These are phyloP conservation scores for Eristalis arbustorum DNA, from an alignment of 2,888 invertebrate species.

Conservation along the genomic window DNA sequence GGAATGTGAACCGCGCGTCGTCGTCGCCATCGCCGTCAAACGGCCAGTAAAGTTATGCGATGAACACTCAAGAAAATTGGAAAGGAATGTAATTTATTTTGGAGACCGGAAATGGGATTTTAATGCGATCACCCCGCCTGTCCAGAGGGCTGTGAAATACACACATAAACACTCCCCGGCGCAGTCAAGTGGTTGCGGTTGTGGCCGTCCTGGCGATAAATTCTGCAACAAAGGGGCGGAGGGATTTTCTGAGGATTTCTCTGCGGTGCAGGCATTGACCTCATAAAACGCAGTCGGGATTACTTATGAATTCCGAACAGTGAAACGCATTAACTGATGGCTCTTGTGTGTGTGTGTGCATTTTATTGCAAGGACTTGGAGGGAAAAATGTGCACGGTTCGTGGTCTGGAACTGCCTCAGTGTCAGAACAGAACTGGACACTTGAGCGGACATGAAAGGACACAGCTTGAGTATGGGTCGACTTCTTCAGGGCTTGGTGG, in stretches of 20 bases:
- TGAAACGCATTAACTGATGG: background rate
- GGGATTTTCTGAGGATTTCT: constrained; percentile 43
- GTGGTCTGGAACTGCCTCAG: too few species aligned
- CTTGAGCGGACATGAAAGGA: too few species aligned
- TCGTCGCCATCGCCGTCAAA: background rate
- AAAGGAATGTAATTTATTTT: constrained; percentile 68
- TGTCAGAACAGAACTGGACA: too few species aligned
- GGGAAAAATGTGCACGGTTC: too few species aligned
- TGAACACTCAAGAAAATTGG: constrained; percentile 68
- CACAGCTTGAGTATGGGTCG: too few species aligned
- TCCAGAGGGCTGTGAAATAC: background rate
- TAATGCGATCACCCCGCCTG: constrained; percentile 43
- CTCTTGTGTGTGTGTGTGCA: background rate
- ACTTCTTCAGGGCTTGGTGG: too few species aligned
- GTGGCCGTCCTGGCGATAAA: constrained; percentile 42
- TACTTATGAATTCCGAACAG: background rate
- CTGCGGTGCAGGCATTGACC: background rate
- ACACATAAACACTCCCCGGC: background rate
- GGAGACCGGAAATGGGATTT: constrained; percentile 67
- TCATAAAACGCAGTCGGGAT: background rate
- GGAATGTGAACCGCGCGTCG: constrained; percentile 27
- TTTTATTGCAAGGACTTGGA: too few species aligned
- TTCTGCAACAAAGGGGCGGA: constrained; percentile 46
- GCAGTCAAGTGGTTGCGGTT: background rate
- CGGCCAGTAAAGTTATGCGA: background rate